phyloP scores from a whole-genome alignment of 53 echinoderm and acorn worm species.

The Zoroaster sp. region DNA sequence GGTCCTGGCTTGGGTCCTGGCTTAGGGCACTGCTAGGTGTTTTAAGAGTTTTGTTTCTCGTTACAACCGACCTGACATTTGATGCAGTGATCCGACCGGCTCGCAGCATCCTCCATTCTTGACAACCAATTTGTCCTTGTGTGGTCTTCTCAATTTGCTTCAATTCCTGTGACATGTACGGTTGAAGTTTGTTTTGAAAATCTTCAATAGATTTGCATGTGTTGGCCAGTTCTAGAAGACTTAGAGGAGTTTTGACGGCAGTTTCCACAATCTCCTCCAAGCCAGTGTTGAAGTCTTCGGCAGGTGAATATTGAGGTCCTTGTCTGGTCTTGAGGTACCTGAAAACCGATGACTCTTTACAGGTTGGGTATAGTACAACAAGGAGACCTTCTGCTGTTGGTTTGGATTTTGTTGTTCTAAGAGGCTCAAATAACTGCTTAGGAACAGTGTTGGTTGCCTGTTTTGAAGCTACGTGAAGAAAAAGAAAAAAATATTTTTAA shows the following conservation, averaged over 20 bases:
- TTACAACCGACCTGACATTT: background rate
- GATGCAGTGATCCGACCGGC: background rate
- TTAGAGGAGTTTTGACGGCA: background rate
- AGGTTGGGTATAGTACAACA: slow-evolving; percentile 14
- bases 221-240: background rate
- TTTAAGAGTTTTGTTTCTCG: background rate
- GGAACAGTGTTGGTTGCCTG: background rate
- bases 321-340: background rate
- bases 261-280: background rate
- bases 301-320: background rate
- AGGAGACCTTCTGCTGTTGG: slow-evolving; percentile 1
- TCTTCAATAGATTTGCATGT: background rate
- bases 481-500: background rate
- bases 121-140: background rate
- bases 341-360: slow-evolving; percentile 12
- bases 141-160: background rate
- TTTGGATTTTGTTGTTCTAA: background rate
- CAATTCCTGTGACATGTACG: background rate
- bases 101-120: background rate
- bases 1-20: background rate
- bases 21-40: background rate
- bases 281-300: background rate
- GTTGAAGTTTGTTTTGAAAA: background rate
- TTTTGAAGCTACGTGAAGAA: background rate
- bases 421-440: slow-evolving; percentile 8